Evolutionary conservation across 2,888 invertebrate genomes (phyloP), one percentile per base, ranked within the genome.

Genomic region (Perithous albicinctus): DNA sequence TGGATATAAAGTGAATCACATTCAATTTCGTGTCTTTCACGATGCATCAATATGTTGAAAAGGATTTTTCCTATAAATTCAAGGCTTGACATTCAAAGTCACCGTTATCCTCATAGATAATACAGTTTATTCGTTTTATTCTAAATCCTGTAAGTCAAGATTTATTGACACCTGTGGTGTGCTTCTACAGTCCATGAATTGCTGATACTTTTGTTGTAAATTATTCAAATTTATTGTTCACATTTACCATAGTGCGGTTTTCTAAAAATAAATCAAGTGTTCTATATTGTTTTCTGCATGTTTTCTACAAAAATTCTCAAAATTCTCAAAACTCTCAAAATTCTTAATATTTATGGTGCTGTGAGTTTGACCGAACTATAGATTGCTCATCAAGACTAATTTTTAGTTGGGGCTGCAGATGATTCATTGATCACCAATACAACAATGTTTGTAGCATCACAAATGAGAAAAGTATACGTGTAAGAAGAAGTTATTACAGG

Each of bases 401-500:
- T n/a, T n/a, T n/a, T n/a, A n/a, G n/a, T n/a, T n/a, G n/a, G n/a
- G n/a, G n/a, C n/a, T n/a, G n/a, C n/a, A 29, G 29, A 29, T 29
- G 29, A 29, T 4, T 29, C 29, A 5, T 29, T 4, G 29, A 29
- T 29, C 29, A 5, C 5, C 15, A 59, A 38, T 20, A 18, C 6
- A 12, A 61, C 4, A 38, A 23, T n/a, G n/a, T n/a, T n/a, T n/a
- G n/a, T 41, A 38, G 29, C 15, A 0, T 1, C 56, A 4, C 32
- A 2, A 15, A 32, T 32, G 32, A 2, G 29, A 32, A 23, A 41
- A 18, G 18, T 5, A n/a, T n/a, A 38, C 12, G 64, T 23, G 41
- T 64, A 32, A 29, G 29, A 8, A 48, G n/a, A 48, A 29, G 32
- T 48, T 29, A 66, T 48, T 32, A 48, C 48, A 66, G 10, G 48